phyloP scores from a whole-genome alignment of 2,797 vertebrate species.

The Antrozous pallidus region DNA sequence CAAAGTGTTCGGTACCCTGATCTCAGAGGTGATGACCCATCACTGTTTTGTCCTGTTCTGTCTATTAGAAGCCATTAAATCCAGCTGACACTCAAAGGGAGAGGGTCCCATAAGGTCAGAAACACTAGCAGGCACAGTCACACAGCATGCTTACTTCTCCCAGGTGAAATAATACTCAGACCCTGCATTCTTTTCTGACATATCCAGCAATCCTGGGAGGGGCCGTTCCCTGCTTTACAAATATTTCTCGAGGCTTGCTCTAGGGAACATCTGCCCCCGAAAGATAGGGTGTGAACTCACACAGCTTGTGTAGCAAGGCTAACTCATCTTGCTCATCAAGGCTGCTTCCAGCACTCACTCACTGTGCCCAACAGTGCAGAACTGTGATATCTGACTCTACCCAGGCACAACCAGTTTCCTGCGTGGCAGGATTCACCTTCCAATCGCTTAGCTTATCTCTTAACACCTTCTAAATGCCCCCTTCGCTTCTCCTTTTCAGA shows the following conservation, averaged over 20 bases:
- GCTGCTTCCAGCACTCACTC: not conserved
- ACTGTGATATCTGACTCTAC: not conserved
- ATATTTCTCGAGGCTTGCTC: not conserved
- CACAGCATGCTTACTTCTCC: not conserved
- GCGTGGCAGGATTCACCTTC: not conserved
- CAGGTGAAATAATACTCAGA: not conserved
- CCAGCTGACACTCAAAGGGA: not conserved
- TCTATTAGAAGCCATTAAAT: not conserved
- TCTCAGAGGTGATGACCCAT: not conserved
- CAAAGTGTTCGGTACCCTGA: not conserved
- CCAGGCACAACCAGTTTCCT: not conserved
- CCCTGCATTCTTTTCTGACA: not conserved
- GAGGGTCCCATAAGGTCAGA: not conserved
- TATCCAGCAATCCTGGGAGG: not conserved
- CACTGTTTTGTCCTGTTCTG: not conserved
- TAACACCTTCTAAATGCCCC: not conserved
- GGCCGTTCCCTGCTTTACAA: not conserved
- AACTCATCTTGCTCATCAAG: not conserved
- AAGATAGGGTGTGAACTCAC: not conserved
- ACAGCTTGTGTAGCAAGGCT: not conserved
- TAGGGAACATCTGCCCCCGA: not conserved
- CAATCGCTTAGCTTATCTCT: not conserved
- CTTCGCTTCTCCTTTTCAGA: not conserved
- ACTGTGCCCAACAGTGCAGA: not conserved
- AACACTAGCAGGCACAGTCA: not conserved